phyloP scores from a whole-genome alignment of 2,797 vertebrate genomes.

The Astyanax mexicanus region DNA sequence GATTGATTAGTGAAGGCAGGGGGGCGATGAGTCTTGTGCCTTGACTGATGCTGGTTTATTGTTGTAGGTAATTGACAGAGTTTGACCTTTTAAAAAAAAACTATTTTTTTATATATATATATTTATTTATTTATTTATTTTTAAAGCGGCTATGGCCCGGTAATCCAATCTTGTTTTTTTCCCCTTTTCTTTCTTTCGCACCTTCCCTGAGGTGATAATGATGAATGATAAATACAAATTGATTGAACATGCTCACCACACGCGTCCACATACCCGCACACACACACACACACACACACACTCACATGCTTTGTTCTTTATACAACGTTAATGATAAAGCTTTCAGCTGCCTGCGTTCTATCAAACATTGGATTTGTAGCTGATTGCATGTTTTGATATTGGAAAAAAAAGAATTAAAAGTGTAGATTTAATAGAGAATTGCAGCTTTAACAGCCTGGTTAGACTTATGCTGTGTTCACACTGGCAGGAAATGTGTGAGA shows the following conservation, averaged over 20 bases:
- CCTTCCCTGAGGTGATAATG: slow-evolving; percentile 41
- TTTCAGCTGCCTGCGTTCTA: slow-evolving; percentile 50
- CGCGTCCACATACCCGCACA: no score
- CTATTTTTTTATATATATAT: no score
- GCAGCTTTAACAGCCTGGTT: slow-evolving; percentile 61
- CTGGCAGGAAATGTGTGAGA: no score
- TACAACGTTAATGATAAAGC: slow-evolving; percentile 45
- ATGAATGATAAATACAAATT: slow-evolving; percentile 36
- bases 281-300: slow-evolving; percentile 6
- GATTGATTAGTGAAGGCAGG: slow-evolving; percentile 39
- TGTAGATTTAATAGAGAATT: slow-evolving; percentile 72
- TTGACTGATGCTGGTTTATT: slow-evolving; percentile 19
- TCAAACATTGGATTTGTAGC: slow-evolving; percentile 68
- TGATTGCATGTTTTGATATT: slow-evolving; percentile 60
- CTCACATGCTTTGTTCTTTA: slow-evolving; percentile 34
- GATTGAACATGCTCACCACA: background rate
- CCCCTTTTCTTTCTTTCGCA: background rate
- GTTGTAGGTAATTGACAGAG: slow-evolving; percentile 28
- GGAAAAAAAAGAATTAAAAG: slow-evolving; percentile 56
- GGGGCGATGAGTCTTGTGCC: background rate
- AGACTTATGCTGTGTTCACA: no score
- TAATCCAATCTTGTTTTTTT: background rate
- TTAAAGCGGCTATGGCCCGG: background rate
- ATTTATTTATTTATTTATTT: no score
- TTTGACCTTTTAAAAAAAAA: slow-evolving; percentile 41